Percentiles rank a stretch among this genome's conserved stretches.
phyloP scores from a whole-genome alignment of 92 coral and sea anemone species.

The Plumapathes pennacea region DNA sequence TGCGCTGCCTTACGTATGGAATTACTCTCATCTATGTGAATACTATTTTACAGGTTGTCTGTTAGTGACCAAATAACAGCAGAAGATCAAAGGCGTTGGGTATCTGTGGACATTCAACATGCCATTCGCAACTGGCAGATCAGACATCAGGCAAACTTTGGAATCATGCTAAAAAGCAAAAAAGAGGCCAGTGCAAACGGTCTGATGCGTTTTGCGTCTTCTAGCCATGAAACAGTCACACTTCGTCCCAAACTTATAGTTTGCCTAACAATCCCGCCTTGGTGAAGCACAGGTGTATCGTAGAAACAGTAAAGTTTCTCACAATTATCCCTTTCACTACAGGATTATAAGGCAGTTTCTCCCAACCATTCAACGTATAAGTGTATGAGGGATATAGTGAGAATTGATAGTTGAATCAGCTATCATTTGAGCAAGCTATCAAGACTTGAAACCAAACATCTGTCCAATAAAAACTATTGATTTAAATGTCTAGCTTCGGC shows the following conservation, averaged over 20 bases:
- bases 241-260: slow-evolving; percentile 73
- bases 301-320: no score
- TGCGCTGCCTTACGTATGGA: no score
- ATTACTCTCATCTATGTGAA: neutral
- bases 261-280: slow-evolving; percentile 71
- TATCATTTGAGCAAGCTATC: no score
- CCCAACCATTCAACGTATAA: no score
- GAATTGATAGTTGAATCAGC: no score
- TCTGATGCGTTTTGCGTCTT: slow-evolving; percentile 73
- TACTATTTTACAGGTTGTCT: slow-evolving; percentile 46
- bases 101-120: slow-evolving; percentile 63
- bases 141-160: slow-evolving; percentile 77
- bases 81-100: slow-evolving; percentile 56
- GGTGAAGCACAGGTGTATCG: no score
- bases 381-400: no score
- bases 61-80: slow-evolving; percentile 60
- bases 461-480: no score
- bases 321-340: no score
- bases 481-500: no score
- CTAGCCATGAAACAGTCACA: slow-evolving; percentile 43
- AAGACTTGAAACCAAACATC: no score
- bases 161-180: slow-evolving; percentile 80
- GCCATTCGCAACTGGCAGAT: slow-evolving; percentile 87
- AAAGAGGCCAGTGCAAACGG: slow-evolving; percentile 79
- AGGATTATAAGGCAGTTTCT: no score